Percentiles rank a stretch among this genome's conserved stretches.
These are phyloP conservation scores for Ursus arctos DNA, from an alignment of 2,113 vertebrate genomes.

Conservation along the genomic window DNA sequence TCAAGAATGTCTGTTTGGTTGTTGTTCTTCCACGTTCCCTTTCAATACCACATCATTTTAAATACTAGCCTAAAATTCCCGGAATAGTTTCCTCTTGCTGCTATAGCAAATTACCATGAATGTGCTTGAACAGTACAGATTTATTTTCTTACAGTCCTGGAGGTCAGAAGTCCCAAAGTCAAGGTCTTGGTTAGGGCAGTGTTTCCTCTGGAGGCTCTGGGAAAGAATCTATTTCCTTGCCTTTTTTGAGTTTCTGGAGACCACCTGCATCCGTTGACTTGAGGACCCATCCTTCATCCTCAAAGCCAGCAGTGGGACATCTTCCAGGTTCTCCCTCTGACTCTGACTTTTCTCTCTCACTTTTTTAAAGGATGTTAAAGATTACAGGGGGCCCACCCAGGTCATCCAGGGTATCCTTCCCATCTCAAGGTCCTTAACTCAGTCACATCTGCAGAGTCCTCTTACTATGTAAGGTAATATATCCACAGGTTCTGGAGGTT, in stretches of 20 bases:
- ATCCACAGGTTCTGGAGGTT: not conserved
- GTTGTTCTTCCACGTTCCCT: not conserved
- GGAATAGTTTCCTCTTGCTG: not conserved
- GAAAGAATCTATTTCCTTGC: not conserved
- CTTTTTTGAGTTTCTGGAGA: not conserved
- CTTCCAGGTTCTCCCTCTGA: not conserved
- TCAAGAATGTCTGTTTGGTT: not conserved
- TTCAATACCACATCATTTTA: not conserved
- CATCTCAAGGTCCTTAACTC: not conserved
- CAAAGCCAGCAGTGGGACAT: not conserved
- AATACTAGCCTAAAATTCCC: conserved; percentile 9
- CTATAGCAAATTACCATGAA: not conserved
- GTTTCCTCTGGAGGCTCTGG: not conserved
- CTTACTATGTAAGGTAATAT: not conserved
- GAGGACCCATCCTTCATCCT: not conserved
- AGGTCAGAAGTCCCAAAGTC: not conserved
- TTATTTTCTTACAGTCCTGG: not conserved
- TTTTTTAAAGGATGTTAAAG: not conserved
- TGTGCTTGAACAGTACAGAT: not conserved
- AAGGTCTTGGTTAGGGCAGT: not conserved
- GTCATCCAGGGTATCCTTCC: not conserved
- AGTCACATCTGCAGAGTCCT: not conserved
- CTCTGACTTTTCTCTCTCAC: not conserved
- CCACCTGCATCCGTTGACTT: not conserved
- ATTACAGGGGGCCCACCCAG: not conserved